Evolutionary conservation across 2,888 invertebrate genomes (phyloP).

Genomic region (Teleiodes luculella): DNA sequence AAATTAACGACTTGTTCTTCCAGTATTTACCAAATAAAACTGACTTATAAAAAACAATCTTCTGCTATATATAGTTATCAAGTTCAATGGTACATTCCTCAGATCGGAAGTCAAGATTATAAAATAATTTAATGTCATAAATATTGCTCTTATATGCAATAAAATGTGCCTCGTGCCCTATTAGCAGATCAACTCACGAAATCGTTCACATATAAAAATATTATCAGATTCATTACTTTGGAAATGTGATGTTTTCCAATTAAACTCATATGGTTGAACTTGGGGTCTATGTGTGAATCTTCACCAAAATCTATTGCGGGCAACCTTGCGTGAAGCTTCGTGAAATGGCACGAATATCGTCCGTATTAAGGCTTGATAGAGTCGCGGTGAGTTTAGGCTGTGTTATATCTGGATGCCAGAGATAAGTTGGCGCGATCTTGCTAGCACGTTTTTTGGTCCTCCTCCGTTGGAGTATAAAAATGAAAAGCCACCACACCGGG

Average conservation of each 20-base stretch:
- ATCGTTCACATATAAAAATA: conserved; percentile 22
- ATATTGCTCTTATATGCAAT: neutral
- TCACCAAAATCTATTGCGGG: conserved; percentile 25
- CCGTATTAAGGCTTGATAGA: neutral
- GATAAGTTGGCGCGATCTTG: conserved; percentile 35
- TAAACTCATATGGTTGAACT: conserved; percentile 46
- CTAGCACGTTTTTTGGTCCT: conserved; percentile 65
- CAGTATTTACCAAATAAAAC: too few species aligned
- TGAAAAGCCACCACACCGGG: conserved; percentile 45
- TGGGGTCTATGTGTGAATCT: conserved; percentile 46
- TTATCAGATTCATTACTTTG: conserved; percentile 27
- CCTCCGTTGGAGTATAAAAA: conserved; percentile 66
- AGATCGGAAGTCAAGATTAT: neutral
- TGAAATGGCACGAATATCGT: neutral
- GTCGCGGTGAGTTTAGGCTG: neutral
- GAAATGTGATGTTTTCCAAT: conserved; percentile 40
- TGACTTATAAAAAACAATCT: too few species aligned
- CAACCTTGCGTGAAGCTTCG: neutral
- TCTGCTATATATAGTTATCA: neutral
- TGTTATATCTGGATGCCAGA: conserved; percentile 25
- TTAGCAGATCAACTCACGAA: conserved; percentile 27
- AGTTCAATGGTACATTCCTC: neutral
- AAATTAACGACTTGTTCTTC: too few species aligned
- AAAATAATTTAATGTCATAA: neutral
- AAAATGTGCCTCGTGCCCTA: conserved; percentile 17